Evolutionary conservation across 1,140 invertebrate species (phyloP).

Genomic region (Metaphire vulgaris): DNA sequence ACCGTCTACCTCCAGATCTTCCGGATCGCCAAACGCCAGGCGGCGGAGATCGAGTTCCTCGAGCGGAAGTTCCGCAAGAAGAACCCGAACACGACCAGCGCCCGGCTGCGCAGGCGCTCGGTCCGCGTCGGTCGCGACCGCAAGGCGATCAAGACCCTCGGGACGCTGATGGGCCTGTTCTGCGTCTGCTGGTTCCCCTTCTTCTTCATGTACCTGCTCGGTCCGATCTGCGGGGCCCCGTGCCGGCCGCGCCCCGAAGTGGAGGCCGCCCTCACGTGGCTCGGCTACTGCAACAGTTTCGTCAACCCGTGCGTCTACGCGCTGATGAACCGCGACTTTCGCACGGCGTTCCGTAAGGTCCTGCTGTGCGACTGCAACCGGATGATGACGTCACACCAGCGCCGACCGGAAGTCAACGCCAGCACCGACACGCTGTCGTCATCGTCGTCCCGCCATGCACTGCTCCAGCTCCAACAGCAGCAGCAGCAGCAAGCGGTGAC

Average conservation of each 20-base stretch:
- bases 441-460: background rate
- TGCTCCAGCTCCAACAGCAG: too few species aligned
- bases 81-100: background rate
- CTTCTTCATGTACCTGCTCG: constrained; percentile 62
- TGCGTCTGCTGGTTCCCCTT: constrained; percentile 92
- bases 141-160: constrained; percentile 86
- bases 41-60: constrained; percentile 18
- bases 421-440: background rate
- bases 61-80: constrained; percentile 1
- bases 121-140: constrained; percentile 56
- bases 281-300: constrained; percentile 87
- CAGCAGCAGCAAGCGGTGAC: too few species aligned
- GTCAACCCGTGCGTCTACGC: constrained; percentile 87
- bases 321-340: constrained; percentile 81
- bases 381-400: background rate
- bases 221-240: constrained; percentile 19
- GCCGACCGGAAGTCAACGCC: background rate
- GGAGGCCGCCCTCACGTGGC: constrained; percentile 58
- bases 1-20: constrained; percentile 51
- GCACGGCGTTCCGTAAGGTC: constrained; percentile 73
- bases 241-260: background rate
- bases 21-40: constrained; percentile 61
- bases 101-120: background rate
- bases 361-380: background rate
- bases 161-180: constrained; percentile 86